Evolutionary conservation across 2,888 invertebrate species (phyloP).

Genomic region (Apamea sordens): DNA sequence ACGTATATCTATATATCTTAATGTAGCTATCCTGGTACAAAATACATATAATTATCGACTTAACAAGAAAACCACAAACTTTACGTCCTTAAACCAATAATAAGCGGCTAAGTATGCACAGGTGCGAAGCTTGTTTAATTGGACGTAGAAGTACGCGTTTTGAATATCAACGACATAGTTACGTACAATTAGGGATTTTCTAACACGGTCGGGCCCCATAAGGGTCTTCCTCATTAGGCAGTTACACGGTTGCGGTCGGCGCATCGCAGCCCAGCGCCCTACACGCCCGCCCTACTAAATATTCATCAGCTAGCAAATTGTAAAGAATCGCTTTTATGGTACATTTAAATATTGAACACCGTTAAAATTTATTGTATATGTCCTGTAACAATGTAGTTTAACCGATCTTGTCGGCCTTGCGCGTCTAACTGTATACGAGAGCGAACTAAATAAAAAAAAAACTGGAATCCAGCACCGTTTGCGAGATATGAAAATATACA

Average conservation of each 20-base stretch:
- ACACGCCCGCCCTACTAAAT: constrained; percentile 80
- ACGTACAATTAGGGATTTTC: constrained; percentile 86
- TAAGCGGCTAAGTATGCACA: constrained; percentile 68
- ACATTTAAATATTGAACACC: constrained; percentile 78
- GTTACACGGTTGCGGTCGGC: constrained; percentile 77
- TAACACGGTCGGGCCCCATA: constrained; percentile 83
- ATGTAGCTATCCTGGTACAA: constrained; percentile 46
- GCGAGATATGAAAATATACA: constrained; percentile 73
- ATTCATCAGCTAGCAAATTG: constrained; percentile 84
- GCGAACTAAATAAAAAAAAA: constrained; percentile 57
- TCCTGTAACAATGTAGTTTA: constrained; percentile 82
- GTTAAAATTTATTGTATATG: constrained; percentile 80
- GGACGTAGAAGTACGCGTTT: constrained; percentile 77
- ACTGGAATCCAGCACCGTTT: constrained; percentile 65
- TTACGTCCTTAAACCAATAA: constrained; percentile 58
- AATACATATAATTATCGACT: constrained; percentile 56
- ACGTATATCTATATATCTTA: constrained; percentile 49
- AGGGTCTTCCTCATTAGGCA: constrained; percentile 85
- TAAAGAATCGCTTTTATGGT: constrained; percentile 81
- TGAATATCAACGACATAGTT: constrained; percentile 85
- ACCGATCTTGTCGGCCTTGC: constrained; percentile 77
- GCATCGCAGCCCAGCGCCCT: constrained; percentile 69
- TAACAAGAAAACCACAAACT: constrained; percentile 62
- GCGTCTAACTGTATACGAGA: constrained; percentile 74
- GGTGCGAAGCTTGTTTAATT: constrained; percentile 77